A percentile compares a stretch with the other conserved stretches of the same genome.
Conservation (phyloP, 2,113 vertebrate species). For the Galbula dea region DNA sequence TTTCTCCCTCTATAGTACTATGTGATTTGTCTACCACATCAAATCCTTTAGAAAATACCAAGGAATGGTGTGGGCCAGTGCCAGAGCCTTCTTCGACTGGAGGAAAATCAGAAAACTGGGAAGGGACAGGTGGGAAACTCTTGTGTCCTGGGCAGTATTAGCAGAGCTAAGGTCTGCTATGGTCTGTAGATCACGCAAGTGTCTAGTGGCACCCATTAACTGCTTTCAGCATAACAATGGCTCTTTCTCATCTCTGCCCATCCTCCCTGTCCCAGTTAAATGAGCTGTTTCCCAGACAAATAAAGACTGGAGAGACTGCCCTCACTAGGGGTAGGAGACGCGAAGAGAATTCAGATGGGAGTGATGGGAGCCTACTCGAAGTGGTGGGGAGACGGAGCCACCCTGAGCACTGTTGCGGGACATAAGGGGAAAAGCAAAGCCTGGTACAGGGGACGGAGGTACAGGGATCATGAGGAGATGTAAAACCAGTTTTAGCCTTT, state of each 20-base stretch:
- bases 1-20: neutral
- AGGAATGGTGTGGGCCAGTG: neutral
- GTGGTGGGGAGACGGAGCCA: neutral
- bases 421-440: neutral
- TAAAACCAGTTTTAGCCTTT: neutral
- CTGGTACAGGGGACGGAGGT: neutral
- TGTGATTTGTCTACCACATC: neutral
- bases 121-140: neutral
- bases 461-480: neutral
- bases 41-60: neutral
- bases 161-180: neutral
- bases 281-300: slow-evolving; percentile 53
- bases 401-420: neutral
- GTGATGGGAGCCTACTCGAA: neutral
- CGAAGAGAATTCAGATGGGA: neutral
- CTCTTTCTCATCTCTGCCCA: slow-evolving; percentile 45
- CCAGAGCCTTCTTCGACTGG: neutral
- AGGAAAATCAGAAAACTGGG: neutral
- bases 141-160: neutral
- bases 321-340: neutral
- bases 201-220: slow-evolving; percentile 48
- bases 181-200: neutral
- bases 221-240: slow-evolving; percentile 45
- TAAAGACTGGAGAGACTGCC: slow-evolving; percentile 4
- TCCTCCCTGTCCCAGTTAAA: slow-evolving; percentile 52